phyloP scores from a whole-genome alignment of 2,113 vertebrate species.

The Sphaerodactylus townsendi region DNA sequence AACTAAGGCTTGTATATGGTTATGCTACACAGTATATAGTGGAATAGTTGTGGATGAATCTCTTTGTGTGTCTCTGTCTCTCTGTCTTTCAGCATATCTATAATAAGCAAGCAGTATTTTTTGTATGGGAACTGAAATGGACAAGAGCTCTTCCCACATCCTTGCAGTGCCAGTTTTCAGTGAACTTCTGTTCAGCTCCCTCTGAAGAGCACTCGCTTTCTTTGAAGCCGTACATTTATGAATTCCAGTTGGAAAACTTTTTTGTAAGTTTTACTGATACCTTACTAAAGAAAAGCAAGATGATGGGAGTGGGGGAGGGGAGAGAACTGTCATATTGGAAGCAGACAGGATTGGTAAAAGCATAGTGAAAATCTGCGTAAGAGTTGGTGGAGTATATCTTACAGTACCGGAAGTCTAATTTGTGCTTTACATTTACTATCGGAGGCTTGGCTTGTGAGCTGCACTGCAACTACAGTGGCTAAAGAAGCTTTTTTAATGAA shows the following conservation, averaged over 20 bases:
- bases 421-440: not conserved
- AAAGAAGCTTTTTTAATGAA: not conserved
- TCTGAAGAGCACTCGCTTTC: constrained; percentile 70
- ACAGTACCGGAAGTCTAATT: not conserved
- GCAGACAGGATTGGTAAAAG: not conserved
- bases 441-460: not conserved
- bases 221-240: constrained; percentile 86
- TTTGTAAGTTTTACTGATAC: constrained; percentile 77
- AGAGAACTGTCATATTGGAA: not conserved
- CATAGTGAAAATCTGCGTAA: not conserved
- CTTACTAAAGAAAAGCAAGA: not conserved
- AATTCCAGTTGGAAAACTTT: constrained; percentile 91
- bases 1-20: too few species aligned
- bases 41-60: too few species aligned
- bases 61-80: constrained; percentile 42
- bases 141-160: constrained; percentile 79
- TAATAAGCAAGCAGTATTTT: constrained; percentile 90
- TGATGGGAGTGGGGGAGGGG: too few species aligned
- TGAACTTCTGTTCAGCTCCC: constrained; percentile 83
- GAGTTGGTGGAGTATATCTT: not conserved
- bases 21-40: too few species aligned
- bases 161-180: constrained; percentile 86
- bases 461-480: not conserved
- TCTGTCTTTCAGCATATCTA: constrained; percentile 78
- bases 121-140: constrained; percentile 93